These are phyloP conservation scores for Poeciliopsis paucimaculata DNA, from an alignment of 2,797 vertebrate genomes.

Conservation along the genomic window DNA sequence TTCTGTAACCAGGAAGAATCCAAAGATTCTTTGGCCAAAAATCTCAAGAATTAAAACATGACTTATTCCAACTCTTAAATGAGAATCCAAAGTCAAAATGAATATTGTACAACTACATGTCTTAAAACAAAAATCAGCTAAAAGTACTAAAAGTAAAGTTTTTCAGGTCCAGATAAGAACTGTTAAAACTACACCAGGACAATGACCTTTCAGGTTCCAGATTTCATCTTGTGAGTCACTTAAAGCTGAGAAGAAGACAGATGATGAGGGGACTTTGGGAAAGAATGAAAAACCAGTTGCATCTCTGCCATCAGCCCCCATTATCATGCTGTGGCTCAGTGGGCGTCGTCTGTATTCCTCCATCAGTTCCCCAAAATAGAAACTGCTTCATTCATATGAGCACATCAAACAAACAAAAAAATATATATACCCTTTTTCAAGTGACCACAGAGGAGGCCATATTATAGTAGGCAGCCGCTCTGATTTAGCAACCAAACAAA, in stretches of 20 bases:
- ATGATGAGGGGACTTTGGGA: slow-evolving; percentile 17
- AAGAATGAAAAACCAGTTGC: slow-evolving; percentile 22
- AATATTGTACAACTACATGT: background rate
- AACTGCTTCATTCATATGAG: background rate
- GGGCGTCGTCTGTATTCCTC: background rate
- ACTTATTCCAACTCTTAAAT: background rate
- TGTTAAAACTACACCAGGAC: slow-evolving; percentile 24
- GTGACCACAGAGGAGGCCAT: slow-evolving; percentile 22
- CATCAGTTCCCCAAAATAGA: slow-evolving; percentile 10
- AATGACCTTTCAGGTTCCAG: slow-evolving; percentile 12
- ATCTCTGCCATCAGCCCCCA: slow-evolving; percentile 10
- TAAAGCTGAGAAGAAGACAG: slow-evolving; percentile 40
- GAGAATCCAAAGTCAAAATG: background rate
- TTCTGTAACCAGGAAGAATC: too few relatives aligned
- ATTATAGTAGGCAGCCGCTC: slow-evolving; percentile 34
- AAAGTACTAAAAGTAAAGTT: slow-evolving; percentile 26
- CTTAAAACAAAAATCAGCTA: slow-evolving; percentile 2
- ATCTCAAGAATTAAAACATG: background rate
- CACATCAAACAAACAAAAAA: slow-evolving; percentile 17
- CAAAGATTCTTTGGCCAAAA: background rate
- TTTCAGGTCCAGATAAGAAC: slow-evolving; percentile 10
- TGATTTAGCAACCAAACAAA: slow-evolving; percentile 56
- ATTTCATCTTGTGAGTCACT: slow-evolving; percentile 34
- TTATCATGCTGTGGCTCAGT: slow-evolving; percentile 3
- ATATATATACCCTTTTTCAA: background rate